Evolutionary conservation across 2,797 vertebrate genomes (phyloP).

Genomic region (Pseudochromis fuscus): DNA sequence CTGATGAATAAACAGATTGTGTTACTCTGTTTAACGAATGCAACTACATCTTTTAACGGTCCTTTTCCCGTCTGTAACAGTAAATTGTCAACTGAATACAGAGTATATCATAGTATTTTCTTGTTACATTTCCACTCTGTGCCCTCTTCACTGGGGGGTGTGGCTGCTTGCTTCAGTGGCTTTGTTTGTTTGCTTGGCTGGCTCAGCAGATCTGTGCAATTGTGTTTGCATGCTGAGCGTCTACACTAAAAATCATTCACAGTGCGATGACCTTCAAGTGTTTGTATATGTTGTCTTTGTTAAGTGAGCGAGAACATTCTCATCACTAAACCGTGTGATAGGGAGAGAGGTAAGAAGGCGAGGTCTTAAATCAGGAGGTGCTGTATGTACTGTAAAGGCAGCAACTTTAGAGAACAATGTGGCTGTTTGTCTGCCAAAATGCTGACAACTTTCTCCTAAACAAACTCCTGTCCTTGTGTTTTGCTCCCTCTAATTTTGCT

Average conservation of each 20-base stretch:
- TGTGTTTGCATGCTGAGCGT: constrained; percentile 61
- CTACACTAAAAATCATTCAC: constrained; percentile 39
- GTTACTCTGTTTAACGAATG: not conserved
- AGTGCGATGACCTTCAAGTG: constrained; percentile 33
- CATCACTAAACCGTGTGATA: constrained; percentile 19
- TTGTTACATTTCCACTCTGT: not conserved
- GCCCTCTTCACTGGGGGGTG: constrained; percentile 35
- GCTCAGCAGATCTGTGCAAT: constrained; percentile 58
- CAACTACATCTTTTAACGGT: not conserved
- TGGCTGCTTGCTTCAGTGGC: constrained; percentile 57
- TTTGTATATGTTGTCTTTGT: constrained; percentile 47
- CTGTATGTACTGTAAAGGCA: constrained; percentile 18
- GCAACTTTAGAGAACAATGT: constrained; percentile 21
- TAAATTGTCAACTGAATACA: not conserved
- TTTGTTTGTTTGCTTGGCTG: constrained; percentile 65
- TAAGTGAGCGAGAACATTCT: constrained; percentile 14
- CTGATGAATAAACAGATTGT: constrained; percentile 5
- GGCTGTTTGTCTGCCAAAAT: constrained; percentile 1
- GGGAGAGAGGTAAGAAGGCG: constrained; percentile 16
- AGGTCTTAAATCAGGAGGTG: constrained; percentile 12
- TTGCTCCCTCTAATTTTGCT: not conserved
- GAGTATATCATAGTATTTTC: not conserved
- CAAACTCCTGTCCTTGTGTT: not conserved
- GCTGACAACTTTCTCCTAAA: not conserved
- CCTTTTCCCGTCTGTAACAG: not conserved